Base-by-base conservation (phyloP, 2,888 invertebrate genomes). In the Ernsta delagoae region DNA sequence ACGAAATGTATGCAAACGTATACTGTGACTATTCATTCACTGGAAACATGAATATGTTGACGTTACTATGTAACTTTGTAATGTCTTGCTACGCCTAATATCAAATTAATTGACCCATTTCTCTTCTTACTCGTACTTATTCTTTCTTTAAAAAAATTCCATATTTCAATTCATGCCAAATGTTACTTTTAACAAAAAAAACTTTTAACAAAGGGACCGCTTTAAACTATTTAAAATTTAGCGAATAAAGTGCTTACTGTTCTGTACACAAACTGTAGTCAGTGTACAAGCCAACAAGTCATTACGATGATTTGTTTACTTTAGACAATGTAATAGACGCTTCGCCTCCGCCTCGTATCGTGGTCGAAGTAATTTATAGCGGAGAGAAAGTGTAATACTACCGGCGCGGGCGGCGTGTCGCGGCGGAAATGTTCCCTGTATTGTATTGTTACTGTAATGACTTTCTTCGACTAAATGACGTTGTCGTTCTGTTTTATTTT, bases 361-460 rank as follows among this genome's bases (percentile, higher is more conserved):
- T 68, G 68, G 62, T 62, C 67, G 67, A 50, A 62, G 68, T 56
- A 68, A 62, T 68, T 68, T 68, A 68, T 68, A 57, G 36, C 39
- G 56, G 68, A 68, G 68, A 68, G 62, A 68, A 68, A 68, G 62
- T 68, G 56, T 68, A 48, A 61, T 62, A 68, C 57, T 68, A 62
- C 41, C 57, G 24, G 24, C 24, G 24, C 24, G 24, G 48, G 56
- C 68, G 56, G 67, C 67, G 56, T 67, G 67, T 56, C 59, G 61
- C 61, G 16, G 56, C 67, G 68, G 68, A 68, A 68, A 68, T 31
- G 57, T 68, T 68, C 67, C 7, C 24, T 39, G 61, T 61, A 67
- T 68, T 68, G 68, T 68, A 68, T 62, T 68, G 68, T 68, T 68
- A 62, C 62, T 62, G n/a, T 59, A 62, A 68, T 68, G 62, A 68